Base-by-base conservation (phyloP, 2,888 invertebrate species). In the Stenurella melanura region DNA sequence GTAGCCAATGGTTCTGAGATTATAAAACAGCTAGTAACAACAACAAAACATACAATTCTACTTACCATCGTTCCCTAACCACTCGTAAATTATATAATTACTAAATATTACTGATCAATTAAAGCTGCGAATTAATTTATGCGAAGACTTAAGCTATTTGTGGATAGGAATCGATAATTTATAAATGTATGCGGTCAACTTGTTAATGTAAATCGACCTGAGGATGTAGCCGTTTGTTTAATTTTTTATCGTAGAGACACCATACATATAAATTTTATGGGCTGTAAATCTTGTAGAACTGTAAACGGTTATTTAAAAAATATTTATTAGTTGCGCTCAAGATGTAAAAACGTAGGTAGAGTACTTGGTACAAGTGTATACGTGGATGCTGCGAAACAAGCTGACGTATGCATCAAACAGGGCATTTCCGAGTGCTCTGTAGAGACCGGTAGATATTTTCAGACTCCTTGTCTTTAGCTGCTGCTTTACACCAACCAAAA, bases 201-300 rank as follows among this genome's bases (percentile, higher is more conserved):
- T 67, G 67, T 67, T 67, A 21, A 38, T 26, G 50, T 54, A 74
- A 63, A 67, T 73, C 60, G 30, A 34, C 21, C 11, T 15, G 9
- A 74, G 30, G 38, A 68, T 67, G 30, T 67, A 9, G 60, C 34
- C 50, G 57, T 66, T 34, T 73, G 42, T 60, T 15, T 26, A 42
- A 21, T 26, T 66, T 67, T 73, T 67, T 58, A 57, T 34, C 18
- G 30, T 26, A n/a, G 15, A 57, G 38, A 60, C 74, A 74, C 57
- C 38, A 58, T 38, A 57, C 58, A n/a, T 66, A 66, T 66, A 68
- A 74, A 30, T 60, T 34, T 60, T 74, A 68, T 74, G 26, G 67
- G 67, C 50, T 15, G 54, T 74, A 74, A 74, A 74, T 74, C 73
- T 73, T 66, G 21, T 54, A 15, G 58, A 73, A 9, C 60, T 66